Evolutionary conservation across 2,797 vertebrate species (phyloP).

Genomic region (Eulemur coronatus): DNA sequence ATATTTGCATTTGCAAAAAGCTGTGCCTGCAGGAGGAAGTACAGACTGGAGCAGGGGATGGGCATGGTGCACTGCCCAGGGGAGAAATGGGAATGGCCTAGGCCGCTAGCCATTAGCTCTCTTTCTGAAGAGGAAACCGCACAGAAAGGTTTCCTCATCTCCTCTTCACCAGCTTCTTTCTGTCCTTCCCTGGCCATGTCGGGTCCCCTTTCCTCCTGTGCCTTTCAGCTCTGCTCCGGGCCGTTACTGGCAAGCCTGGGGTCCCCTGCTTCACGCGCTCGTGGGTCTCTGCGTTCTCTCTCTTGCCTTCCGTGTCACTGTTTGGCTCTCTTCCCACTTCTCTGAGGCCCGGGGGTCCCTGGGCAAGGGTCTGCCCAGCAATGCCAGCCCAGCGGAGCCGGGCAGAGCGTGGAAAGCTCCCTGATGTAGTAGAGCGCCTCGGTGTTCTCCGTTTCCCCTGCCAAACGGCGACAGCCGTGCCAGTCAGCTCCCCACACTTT

Average conservation of each 20-base stretch:
- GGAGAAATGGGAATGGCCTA: neutral
- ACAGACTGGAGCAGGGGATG: neutral
- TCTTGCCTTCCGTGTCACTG: neutral
- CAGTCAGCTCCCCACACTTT: neutral
- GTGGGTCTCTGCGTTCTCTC: neutral
- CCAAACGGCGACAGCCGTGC: neutral
- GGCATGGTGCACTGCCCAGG: neutral
- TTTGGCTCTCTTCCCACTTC: neutral
- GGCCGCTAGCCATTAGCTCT: neutral
- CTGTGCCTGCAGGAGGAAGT: neutral
- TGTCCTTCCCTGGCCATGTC: neutral
- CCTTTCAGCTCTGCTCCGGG: neutral
- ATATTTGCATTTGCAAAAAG: neutral
- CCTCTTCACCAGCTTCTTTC: neutral
- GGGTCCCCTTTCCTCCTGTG: too few species aligned
- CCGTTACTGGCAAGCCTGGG: neutral
- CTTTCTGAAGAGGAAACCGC: neutral
- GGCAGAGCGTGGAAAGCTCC: neutral
- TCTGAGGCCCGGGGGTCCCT: neutral
- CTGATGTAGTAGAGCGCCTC: neutral
- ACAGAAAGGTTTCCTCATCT: neutral
- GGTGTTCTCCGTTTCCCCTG: neutral
- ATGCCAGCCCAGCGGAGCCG: neutral
- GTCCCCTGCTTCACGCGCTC: neutral
- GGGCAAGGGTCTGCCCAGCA: neutral